Evolutionary conservation across 2,113 vertebrate species (phyloP).

Genomic region (Galemys pyrenaicus): DNA sequence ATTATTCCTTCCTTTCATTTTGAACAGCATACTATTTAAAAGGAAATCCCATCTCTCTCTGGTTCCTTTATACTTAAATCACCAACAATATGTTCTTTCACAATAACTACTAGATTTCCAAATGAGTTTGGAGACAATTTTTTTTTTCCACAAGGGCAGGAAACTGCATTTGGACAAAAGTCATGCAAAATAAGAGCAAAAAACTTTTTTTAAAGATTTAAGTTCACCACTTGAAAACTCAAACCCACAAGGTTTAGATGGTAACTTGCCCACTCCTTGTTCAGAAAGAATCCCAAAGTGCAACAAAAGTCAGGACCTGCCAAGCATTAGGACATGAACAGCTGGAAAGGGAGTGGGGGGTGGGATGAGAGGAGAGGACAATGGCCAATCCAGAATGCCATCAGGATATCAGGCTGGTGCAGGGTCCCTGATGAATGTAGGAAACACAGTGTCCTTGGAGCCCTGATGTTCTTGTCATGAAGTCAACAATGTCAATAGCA

Average conservation of each 20-base stretch:
- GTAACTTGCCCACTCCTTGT: constrained; percentile 15
- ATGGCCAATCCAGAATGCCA: neutral
- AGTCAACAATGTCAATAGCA: neutral
- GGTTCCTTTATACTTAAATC: constrained; percentile 20
- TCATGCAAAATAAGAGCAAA: neutral
- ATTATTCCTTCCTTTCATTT: neutral
- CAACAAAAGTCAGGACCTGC: constrained; percentile 17
- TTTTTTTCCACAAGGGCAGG: neutral
- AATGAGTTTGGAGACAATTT: constrained; percentile 1
- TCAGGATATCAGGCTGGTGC: neutral
- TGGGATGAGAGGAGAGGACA: neutral
- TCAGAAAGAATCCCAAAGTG: constrained; percentile 41
- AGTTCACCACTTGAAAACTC: constrained; percentile 57
- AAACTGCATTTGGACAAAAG: constrained; percentile 39
- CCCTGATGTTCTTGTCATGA: constrained; percentile 7
- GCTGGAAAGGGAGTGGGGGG: constrained; percentile 9
- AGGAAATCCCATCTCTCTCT: constrained; percentile 59
- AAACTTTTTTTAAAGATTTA: neutral
- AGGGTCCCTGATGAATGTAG: neutral
- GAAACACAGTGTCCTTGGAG: constrained; percentile 44
- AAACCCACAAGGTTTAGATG: constrained; percentile 42
- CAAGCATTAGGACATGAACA: neutral
- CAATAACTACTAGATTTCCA: constrained; percentile 44
- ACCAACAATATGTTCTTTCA: constrained; percentile 46
- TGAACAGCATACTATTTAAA: constrained; percentile 20